Percentiles rank a stretch among this genome's conserved stretches.
Conservation (phyloP, 2,113 vertebrate species). For the Neotoma lepida region DNA sequence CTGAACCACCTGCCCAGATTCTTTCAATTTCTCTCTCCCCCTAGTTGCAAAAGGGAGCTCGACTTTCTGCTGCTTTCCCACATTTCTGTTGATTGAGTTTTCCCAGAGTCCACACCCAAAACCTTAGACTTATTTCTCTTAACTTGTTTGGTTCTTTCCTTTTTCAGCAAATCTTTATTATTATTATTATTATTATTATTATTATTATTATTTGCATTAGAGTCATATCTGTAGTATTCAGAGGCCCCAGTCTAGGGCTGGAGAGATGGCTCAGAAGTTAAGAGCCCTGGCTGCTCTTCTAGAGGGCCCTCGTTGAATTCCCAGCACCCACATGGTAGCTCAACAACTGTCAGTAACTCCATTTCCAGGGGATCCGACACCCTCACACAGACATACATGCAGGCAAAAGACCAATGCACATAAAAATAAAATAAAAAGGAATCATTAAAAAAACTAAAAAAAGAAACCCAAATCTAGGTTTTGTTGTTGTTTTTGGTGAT, state of each 20-base stretch:
- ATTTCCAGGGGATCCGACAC: neutral
- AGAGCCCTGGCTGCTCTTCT: neutral
- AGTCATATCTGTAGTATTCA: neutral
- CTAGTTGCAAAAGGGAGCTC: neutral
- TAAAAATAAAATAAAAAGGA: neutral
- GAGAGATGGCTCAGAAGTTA: neutral
- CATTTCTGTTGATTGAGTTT: neutral
- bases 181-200: no score
- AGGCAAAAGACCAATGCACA: neutral
- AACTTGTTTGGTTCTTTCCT: constrained; percentile 7
- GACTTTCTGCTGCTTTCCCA: neutral
- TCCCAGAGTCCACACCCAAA: neutral
- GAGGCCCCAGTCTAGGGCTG: neutral
- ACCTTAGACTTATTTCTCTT: neutral
- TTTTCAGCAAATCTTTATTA: neutral
- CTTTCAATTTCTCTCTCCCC: constrained; percentile 11
- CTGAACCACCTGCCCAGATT: neutral
- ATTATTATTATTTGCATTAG: neutral
- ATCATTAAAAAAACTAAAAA: neutral
- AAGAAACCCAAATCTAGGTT: neutral
- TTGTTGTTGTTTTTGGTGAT: neutral
- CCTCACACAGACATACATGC: neutral
- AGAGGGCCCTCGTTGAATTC: neutral
- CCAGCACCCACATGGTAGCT: neutral
- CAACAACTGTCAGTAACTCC: neutral